Conservation (phyloP, 2,113 vertebrate species). For the Leiothrix lutea region DNA sequence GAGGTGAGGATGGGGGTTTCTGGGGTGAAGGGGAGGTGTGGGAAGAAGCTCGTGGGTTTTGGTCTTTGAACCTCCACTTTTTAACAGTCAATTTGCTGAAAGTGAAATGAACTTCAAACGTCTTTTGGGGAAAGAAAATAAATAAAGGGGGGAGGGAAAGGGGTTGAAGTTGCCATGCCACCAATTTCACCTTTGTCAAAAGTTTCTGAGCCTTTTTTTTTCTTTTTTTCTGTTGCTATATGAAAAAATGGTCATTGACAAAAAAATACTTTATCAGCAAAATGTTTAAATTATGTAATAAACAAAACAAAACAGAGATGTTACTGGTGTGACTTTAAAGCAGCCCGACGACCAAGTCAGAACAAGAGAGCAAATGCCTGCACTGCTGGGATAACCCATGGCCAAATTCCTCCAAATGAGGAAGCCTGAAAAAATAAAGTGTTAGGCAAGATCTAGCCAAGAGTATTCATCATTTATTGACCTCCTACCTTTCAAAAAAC, state of each 20-base stretch:
- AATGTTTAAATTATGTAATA: constrained; percentile 78
- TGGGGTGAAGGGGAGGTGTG: neutral
- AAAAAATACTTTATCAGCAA: constrained; percentile 71
- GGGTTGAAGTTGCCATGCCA: constrained; percentile 52
- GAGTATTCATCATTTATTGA: neutral
- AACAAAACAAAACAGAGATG: constrained; percentile 53
- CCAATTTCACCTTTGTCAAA: constrained; percentile 62
- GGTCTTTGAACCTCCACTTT: constrained; percentile 55
- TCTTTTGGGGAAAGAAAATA: neutral
- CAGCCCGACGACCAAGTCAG: neutral
- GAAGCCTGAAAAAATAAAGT: neutral
- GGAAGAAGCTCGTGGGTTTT: constrained; percentile 27
- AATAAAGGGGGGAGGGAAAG: neutral
- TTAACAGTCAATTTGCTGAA: constrained; percentile 63
- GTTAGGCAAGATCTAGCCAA: neutral
- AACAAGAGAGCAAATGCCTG: neutral
- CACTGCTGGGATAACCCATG: neutral
- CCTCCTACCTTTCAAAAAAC: neutral
- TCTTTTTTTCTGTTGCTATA: constrained; percentile 61
- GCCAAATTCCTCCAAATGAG: neutral
- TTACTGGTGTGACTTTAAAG: constrained; percentile 1
- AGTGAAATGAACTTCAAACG: constrained; percentile 40
- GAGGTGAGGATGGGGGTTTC: neutral
- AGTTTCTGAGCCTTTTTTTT: constrained; percentile 63
- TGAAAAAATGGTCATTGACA: constrained; percentile 36